Evolutionary conservation across 2,113 vertebrate species (phyloP).

Genomic region (Melierax canorus): DNA sequence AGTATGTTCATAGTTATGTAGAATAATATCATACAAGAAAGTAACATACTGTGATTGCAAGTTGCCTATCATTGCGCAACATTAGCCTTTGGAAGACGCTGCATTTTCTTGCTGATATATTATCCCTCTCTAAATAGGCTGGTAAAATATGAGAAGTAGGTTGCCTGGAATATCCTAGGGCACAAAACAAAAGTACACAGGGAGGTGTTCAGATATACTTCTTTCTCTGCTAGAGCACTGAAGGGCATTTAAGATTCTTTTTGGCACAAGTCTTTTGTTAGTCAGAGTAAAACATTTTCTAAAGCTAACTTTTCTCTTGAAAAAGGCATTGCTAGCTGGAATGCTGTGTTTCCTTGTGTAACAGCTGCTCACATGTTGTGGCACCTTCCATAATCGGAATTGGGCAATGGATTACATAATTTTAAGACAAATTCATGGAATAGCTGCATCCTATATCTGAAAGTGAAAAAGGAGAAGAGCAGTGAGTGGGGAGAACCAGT

Average conservation of each 20-base stretch:
- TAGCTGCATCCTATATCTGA: neutral
- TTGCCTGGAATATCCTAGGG: neutral
- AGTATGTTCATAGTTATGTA: neutral
- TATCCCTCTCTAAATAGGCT: neutral
- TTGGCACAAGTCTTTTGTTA: neutral
- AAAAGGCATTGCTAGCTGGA: neutral
- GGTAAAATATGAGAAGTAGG: neutral
- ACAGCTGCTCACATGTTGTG: neutral
- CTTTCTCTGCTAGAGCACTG: neutral
- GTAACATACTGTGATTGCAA: neutral
- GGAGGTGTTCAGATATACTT: neutral
- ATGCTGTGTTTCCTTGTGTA: neutral
- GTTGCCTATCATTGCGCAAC: neutral
- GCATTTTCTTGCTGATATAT: neutral
- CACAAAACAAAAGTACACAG: neutral
- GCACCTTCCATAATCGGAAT: neutral
- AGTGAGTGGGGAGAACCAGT: neutral
- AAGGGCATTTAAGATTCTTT: neutral
- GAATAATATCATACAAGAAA: neutral
- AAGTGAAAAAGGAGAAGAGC: neutral
- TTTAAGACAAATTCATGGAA: neutral
- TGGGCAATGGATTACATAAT: accelerated
- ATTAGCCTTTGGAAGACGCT: neutral
- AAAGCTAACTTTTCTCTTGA: neutral
- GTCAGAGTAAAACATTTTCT: neutral